Evolutionary conservation across 2,113 vertebrate genomes (phyloP).

Genomic region (Alosa alosa): DNA sequence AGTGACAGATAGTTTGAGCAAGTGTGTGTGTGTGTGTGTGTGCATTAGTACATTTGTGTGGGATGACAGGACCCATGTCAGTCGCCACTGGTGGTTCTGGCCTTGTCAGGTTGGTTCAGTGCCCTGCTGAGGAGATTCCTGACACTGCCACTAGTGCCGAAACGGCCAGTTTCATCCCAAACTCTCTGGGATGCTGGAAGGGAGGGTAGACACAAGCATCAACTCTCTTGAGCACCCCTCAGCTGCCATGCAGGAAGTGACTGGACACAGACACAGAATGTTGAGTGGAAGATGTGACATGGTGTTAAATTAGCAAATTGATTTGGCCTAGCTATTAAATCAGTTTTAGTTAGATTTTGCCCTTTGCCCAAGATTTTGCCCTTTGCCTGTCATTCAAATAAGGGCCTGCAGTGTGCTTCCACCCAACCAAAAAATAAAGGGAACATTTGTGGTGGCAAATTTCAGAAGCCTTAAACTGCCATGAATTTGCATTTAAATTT

Average conservation of each 20-base stretch:
- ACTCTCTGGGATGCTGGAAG: neutral
- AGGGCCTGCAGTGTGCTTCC: no score
- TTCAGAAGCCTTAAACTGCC: no score
- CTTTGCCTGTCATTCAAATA: no score
- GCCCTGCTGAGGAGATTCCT: conserved; percentile 2
- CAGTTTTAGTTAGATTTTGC: no score
- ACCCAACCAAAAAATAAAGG: no score
- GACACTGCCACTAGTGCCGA: conserved; percentile 3
- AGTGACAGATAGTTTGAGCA: neutral
- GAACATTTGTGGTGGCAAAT: no score
- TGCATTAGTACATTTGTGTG: neutral
- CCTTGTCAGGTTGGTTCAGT: conserved; percentile 9
- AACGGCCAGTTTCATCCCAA: neutral
- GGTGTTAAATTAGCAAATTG: no score
- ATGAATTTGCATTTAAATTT: no score
- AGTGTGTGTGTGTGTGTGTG: neutral
- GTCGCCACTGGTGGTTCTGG: conserved; percentile 13
- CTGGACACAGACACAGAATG: neutral
- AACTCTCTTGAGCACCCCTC: neutral
- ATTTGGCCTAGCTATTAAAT: no score
- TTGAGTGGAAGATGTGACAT: neutral
- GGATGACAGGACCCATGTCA: conserved; percentile 16
- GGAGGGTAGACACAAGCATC: neutral
- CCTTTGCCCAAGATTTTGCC: no score
- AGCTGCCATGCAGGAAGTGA: neutral